Base-by-base conservation (phyloP, 2,113 vertebrate genomes). In the Toxotes jaculatrix region DNA sequence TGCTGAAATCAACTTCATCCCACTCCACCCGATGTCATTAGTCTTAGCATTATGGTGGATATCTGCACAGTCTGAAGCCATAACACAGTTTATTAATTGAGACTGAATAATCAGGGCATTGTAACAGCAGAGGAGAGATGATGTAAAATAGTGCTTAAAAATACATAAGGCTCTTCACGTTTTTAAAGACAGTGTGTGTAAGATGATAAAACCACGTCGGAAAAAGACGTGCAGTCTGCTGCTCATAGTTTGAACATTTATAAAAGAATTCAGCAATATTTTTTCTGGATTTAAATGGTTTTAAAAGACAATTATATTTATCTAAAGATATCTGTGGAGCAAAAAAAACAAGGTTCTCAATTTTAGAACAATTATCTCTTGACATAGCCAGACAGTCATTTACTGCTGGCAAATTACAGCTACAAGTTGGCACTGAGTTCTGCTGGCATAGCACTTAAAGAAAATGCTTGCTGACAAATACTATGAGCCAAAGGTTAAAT, bases 401-500 rank as follows among this genome's bases (percentile, higher is more conserved):
- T 51, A 74, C 27, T 42, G 14, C 45, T 81, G 74, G 66, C 63
- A 83, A 57, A 49, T 61, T 42, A 4, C 61, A 80, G 21, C 38
- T 79, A 51, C 36, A 79, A 32, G 14, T 74, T 87, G 80, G 83
- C 85, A 83, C 34, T 14, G 62, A 68, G 19, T 47, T 27, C 45
- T 76, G 88, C 81, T 86, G 83, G 68, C 87, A 49, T 19, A 38
- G 78, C 68, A 89, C 47, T 63, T 66, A 66, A 80, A 83, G 27
- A 36, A 70, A 61, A 77, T 45, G 64, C 61, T 65, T 71, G 57
- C 77, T 79, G 71, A 87, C 73, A 85, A 89, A 83, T 31, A 36
- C 40, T 2, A 19, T 1, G 57, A 76, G 81, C 55, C 55, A 80
- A 83, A 88, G 87, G 79, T 88, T 89, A 83, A 83, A 85, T 36